These are phyloP conservation scores for Drosophila sulfurigaster DNA, from an alignment of 1,140 invertebrate species.

Conservation along the genomic window DNA sequence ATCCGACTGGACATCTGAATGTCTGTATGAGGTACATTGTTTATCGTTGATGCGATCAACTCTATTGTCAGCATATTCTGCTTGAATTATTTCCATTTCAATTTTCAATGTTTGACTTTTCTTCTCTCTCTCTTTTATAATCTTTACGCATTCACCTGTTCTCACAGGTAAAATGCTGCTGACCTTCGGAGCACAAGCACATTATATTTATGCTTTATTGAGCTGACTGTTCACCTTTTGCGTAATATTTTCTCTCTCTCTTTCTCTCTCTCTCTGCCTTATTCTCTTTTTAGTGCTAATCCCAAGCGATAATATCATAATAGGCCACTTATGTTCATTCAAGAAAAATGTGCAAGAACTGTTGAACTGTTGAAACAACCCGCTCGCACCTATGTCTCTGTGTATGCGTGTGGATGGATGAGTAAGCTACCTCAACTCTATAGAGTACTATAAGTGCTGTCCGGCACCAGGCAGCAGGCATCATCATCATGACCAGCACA, in stretches of 20 bases:
- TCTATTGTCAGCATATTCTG: conserved; percentile 37
- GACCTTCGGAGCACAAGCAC: conserved; percentile 31
- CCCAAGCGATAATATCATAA: conserved; percentile 56
- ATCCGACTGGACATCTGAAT: conserved; percentile 24
- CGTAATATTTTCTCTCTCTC: conserved; percentile 21
- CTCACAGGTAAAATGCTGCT: conserved; percentile 15
- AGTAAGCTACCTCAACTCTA: conserved; percentile 11
- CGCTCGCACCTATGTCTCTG: conserved; percentile 48
- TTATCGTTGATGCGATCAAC: conserved; percentile 33
- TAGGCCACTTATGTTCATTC: conserved; percentile 42
- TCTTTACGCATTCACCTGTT: conserved; percentile 35
- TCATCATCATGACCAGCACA: conserved; percentile 76
- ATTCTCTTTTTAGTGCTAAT: conserved; percentile 27
- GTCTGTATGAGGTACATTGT: conserved; percentile 17
- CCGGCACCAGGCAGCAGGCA: conserved; percentile 22
- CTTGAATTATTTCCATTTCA: conserved; percentile 43
- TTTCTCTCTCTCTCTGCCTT: too few relatives aligned
- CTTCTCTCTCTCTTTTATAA: conserved; percentile 13
- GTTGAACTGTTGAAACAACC: conserved; percentile 53
- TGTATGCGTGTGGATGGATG: background rate
- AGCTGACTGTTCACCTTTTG: conserved; percentile 43
- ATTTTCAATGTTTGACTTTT: conserved; percentile 31
- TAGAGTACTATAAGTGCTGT: conserved; percentile 33
- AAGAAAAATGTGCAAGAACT: conserved; percentile 41
- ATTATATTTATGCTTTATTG: conserved; percentile 27